Evolutionary conservation across 92 coral and sea anemone species (phyloP).

Genomic region (Palythoa grandis): DNA sequence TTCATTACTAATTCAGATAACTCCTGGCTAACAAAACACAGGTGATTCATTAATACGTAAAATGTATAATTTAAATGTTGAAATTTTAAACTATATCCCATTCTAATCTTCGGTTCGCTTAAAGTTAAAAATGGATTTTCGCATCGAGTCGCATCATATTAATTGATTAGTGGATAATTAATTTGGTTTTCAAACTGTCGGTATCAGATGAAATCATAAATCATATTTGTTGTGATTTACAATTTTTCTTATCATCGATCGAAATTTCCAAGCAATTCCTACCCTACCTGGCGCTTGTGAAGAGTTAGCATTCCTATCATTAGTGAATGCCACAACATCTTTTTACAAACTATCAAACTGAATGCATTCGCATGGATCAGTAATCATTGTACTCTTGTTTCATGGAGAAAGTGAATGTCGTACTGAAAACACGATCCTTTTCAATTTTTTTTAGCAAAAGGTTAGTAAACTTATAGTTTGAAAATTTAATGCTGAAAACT

Average conservation of each 20-base stretch:
- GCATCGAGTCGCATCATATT: too few relatives aligned
- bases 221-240: constrained; percentile 34
- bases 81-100: neutral
- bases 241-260: constrained; percentile 29
- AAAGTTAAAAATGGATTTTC: too few relatives aligned
- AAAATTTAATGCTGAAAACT: too few relatives aligned
- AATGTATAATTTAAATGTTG: neutral
- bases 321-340: neutral
- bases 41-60: constrained; percentile 1
- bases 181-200: neutral
- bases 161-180: too few relatives aligned
- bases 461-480: too few relatives aligned
- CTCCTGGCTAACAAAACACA: neutral
- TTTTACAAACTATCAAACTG: neutral
- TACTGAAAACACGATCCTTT: too few relatives aligned
- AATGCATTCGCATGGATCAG: neutral
- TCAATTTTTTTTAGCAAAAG: too few relatives aligned
- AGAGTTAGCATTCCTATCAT: neutral
- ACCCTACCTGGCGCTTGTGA: neutral
- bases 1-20: neutral
- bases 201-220: constrained; percentile 22
- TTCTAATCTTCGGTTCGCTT: too few relatives aligned
- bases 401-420: too few relatives aligned
- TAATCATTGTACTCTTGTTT: too few relatives aligned
- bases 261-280: neutral